A percentile compares a stretch with the other conserved stretches of the same genome.
Conservation (phyloP, 2,888 invertebrate genomes). For the Dynastes tityus region DNA sequence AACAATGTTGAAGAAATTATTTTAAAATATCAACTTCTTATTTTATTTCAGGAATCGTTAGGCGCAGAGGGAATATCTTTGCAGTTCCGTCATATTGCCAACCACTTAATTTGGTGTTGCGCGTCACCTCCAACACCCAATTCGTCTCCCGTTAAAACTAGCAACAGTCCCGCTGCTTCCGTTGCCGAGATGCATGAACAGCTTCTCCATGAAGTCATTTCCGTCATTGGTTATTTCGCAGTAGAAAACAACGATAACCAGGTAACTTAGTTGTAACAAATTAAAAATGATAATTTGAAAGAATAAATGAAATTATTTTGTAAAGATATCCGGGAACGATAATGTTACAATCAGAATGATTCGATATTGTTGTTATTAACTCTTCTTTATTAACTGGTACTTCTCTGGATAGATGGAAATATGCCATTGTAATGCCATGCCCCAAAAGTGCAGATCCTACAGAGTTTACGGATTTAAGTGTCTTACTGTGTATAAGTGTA, state of each 20-base stretch:
- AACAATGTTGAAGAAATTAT: neutral
- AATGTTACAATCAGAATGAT: too few relatives aligned
- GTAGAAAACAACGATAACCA: constrained; percentile 86
- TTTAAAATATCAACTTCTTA: neutral
- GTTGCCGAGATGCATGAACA: constrained; percentile 75
- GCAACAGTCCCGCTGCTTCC: constrained; percentile 66
- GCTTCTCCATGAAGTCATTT: constrained; percentile 85
- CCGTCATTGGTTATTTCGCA: constrained; percentile 87
- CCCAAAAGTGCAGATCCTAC: too few relatives aligned
- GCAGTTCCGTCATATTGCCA: constrained; percentile 90
- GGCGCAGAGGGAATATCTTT: constrained; percentile 89
- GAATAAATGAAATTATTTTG: too few relatives aligned
- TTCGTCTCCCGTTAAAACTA: constrained; percentile 72
- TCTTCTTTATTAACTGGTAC: too few relatives aligned
- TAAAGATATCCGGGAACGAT: too few relatives aligned
- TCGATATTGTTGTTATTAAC: too few relatives aligned
- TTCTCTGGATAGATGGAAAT: too few relatives aligned
- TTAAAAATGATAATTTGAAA: too few relatives aligned
- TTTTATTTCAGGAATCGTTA: constrained; percentile 77
- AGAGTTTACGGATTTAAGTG: too few relatives aligned
- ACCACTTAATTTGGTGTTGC: constrained; percentile 83
- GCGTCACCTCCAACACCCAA: constrained; percentile 65
- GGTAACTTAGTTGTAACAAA: constrained; percentile 57
- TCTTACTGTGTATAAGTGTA: too few relatives aligned
- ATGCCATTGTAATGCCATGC: too few relatives aligned